Evolutionary conservation across 1,140 invertebrate genomes (phyloP).

Genomic region (Lordiphosa clarofinis): DNA sequence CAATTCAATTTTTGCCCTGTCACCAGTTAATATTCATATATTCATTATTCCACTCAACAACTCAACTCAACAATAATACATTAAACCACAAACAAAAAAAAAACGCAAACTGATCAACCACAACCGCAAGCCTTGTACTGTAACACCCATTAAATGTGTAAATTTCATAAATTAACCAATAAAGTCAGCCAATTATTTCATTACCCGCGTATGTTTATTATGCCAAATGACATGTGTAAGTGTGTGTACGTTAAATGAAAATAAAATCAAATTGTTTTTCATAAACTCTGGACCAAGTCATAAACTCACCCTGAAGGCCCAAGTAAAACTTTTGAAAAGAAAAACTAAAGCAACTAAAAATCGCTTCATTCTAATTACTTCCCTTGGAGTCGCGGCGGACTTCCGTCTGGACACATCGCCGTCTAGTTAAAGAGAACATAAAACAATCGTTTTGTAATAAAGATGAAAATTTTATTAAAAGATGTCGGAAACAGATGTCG

Average conservation of each 20-base stretch:
- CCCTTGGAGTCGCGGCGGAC: constrained; percentile 60
- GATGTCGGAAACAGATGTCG: constrained; percentile 80
- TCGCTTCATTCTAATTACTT: constrained; percentile 78
- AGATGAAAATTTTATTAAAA: constrained; percentile 81
- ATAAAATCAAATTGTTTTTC: constrained; percentile 54
- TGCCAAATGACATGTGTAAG: constrained; percentile 34
- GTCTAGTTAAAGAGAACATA: constrained; percentile 39
- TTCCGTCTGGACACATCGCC: constrained; percentile 50
- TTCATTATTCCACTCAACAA: constrained; percentile 13
- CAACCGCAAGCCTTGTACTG: constrained; percentile 23
- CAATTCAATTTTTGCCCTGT: too few species aligned
- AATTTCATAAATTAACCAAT: constrained; percentile 75
- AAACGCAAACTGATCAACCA: constrained; percentile 21
- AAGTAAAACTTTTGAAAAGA: constrained; percentile 37
- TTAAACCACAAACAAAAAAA: constrained; percentile 25
- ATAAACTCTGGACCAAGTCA: constrained; percentile 44
- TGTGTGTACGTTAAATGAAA: constrained; percentile 6
- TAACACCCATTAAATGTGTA: constrained; percentile 50
- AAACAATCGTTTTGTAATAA: constrained; percentile 80
- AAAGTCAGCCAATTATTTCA: constrained; percentile 62
- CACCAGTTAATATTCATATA: constrained; percentile 5
- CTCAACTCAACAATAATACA: constrained; percentile 13
- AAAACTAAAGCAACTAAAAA: constrained; percentile 59
- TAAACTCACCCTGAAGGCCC: constrained; percentile 26
- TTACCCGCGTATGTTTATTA: constrained; percentile 49